Conservation (phyloP, 2,888 invertebrate genomes). For the Leptinotarsa juncta region DNA sequence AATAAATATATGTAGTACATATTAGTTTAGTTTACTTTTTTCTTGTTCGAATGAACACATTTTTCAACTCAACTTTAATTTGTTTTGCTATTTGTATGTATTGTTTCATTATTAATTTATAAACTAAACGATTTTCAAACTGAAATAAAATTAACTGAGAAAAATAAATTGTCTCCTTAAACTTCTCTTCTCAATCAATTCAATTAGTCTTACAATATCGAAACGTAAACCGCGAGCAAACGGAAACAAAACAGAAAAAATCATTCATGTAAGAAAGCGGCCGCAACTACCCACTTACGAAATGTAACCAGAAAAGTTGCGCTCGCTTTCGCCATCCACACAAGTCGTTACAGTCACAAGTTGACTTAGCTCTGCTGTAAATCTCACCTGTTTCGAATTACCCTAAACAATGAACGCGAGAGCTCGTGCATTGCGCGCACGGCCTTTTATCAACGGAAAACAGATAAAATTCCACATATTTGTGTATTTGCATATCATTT, state of each 20-base stretch:
- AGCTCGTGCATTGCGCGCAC: slow-evolving; percentile 67
- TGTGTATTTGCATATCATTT: slow-evolving; percentile 27
- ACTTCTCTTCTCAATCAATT: background rate
- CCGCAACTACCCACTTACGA: slow-evolving; percentile 5
- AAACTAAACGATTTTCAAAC: no score
- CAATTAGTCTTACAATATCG: background rate
- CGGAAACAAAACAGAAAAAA: background rate
- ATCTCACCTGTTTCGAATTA: slow-evolving; percentile 65
- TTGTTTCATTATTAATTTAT: no score
- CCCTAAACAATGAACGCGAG: slow-evolving; percentile 64
- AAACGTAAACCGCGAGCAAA: background rate
- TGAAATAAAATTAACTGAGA: no score
- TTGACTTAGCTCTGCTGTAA: slow-evolving; percentile 37
- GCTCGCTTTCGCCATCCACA: slow-evolving; percentile 26
- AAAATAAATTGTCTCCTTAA: slow-evolving; percentile 4
- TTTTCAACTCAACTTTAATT: no score
- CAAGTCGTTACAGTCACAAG: slow-evolving; percentile 25
- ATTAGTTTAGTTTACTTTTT: no score
- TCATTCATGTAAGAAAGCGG: background rate
- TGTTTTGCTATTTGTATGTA: no score
- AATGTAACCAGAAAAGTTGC: slow-evolving; percentile 10
- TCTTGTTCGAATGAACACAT: no score
- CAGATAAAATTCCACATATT: slow-evolving; percentile 35
- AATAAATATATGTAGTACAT: no score
- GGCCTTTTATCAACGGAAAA: slow-evolving; percentile 56